Evolutionary conservation across 37 sponge, comb jelly and placozoan species (phyloP), one percentile per base, ranked within the genome.

Genomic region (Beroe ovata): DNA sequence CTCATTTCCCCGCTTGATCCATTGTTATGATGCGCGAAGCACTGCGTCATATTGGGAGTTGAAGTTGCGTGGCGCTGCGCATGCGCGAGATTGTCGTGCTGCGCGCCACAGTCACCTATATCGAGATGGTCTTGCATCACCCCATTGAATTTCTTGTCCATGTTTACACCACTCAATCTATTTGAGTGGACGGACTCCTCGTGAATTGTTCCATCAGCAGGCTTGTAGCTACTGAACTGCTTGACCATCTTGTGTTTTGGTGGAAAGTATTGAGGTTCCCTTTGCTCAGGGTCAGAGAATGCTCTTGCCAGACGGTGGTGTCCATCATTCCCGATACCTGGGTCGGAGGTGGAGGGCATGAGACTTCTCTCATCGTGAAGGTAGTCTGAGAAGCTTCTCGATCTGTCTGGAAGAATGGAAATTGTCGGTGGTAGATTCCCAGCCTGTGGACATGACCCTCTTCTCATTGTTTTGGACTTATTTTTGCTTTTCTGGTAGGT

Each of bases 211-310:
- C 36, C 35, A 18, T 66, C 69, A 32, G 32, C 29, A 1, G 69
- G 69, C 36, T 18, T 66, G 69, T 29, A 66, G 69, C 30, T 66
- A 37, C 69, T 28, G 23, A 62, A 62, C 63, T 62, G 35, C 36
- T 66, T 66, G 2, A 34, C 36, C 35, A 32, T 30, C 69, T 66
- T 66, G 35, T 66, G 69, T 30, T 30, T 26, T 6, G 63, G 63
- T 18, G 28, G 63, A 20, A 29, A 28, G 63, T 62, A 16, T 18
- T 29, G 11, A 8, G 28, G 28, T 20, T 8, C 28, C 4, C 63
- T 62, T 29, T 62, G 63, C 36, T 66, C 69, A 1, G 69, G 69
- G 35, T 66, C 30, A 3, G 69, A 66, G 69, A 66, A 30, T 2
- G 69, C 34, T 37, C 69, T 66, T 11, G 54, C 54, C 54, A 6